Percentiles rank a stretch among this genome's conserved stretches.
Evolutionary conservation across 2,113 vertebrate genomes (phyloP).

Genomic region (Pavo muticus): DNA sequence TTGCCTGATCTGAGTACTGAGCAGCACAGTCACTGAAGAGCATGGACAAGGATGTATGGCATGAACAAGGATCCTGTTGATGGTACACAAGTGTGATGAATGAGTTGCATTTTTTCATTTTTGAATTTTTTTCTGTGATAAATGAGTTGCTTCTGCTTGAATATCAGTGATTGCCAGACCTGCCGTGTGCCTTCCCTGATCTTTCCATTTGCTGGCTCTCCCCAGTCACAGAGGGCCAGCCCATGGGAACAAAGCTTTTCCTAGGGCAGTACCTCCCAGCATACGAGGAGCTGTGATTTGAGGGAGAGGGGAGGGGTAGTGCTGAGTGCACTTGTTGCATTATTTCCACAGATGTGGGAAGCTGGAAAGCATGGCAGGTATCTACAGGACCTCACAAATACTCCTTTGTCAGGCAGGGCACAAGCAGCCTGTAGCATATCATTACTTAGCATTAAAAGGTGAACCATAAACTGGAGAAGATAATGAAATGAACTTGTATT

Average conservation of each 20-base stretch:
- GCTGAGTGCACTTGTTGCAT: not conserved
- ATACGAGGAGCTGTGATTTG: accelerated
- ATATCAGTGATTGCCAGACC: not conserved
- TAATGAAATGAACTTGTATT: not conserved
- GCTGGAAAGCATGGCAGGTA: not conserved
- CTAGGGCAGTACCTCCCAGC: accelerated
- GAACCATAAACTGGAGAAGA: not conserved
- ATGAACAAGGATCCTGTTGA: not conserved
- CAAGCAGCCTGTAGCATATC: not conserved
- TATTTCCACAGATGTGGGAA: not conserved
- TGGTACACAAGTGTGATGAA: not conserved
- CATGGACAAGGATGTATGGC: too few species aligned
- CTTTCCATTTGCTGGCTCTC: not conserved
- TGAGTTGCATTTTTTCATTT: not conserved
- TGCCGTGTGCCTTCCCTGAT: not conserved
- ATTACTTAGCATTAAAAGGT: not conserved
- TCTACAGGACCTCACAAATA: not conserved
- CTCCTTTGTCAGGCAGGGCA: not conserved
- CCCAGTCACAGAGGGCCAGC: not conserved
- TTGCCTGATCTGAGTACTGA: accelerated
- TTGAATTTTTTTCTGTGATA: not conserved
- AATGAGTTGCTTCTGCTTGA: not conserved
- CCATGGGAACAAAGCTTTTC: not conserved
- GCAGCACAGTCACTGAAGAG: not conserved
- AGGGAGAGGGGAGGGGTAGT: not conserved